Evolutionary conservation across 2,113 vertebrate genomes (phyloP).

Genomic region (Verasper variegatus): DNA sequence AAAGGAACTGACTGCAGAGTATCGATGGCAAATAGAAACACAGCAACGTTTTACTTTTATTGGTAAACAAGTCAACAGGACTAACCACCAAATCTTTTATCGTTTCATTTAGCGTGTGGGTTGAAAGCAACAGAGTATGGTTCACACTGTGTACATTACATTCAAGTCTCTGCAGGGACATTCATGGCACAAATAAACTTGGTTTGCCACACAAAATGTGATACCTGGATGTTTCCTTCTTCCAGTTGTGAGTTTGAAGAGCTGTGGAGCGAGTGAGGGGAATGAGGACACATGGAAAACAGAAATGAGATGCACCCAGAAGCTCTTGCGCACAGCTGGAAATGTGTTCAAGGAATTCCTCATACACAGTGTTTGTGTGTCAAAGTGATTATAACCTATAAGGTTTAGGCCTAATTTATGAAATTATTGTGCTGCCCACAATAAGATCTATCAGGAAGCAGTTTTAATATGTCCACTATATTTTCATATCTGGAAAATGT

Average conservation of each 20-base stretch:
- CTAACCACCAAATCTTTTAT: constrained; percentile 7
- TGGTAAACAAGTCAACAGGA: constrained; percentile 28
- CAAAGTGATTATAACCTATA: neutral
- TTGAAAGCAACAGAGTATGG: constrained; percentile 5
- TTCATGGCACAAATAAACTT: neutral
- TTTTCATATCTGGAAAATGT: constrained; percentile 1
- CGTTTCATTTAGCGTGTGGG: neutral
- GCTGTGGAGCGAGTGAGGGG: neutral
- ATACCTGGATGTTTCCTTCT: neutral
- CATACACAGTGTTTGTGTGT: neutral
- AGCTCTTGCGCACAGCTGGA: neutral
- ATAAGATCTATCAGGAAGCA: constrained; percentile 12
- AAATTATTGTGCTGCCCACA: neutral
- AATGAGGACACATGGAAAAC: neutral
- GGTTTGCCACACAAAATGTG: constrained; percentile 1
- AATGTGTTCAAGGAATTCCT: neutral
- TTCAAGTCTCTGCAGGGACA: constrained; percentile 22
- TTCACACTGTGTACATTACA: constrained; percentile 21
- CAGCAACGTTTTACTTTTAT: constrained; percentile 20
- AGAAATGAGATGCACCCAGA: neutral
- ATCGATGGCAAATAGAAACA: constrained; percentile 11
- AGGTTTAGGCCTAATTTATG: neutral
- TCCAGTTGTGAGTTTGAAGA: neutral
- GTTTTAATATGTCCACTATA: constrained; percentile 8
- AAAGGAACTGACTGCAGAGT: neutral